Evolutionary conservation across 2,888 invertebrate species (phyloP).

Genomic region (Unio delphinus): DNA sequence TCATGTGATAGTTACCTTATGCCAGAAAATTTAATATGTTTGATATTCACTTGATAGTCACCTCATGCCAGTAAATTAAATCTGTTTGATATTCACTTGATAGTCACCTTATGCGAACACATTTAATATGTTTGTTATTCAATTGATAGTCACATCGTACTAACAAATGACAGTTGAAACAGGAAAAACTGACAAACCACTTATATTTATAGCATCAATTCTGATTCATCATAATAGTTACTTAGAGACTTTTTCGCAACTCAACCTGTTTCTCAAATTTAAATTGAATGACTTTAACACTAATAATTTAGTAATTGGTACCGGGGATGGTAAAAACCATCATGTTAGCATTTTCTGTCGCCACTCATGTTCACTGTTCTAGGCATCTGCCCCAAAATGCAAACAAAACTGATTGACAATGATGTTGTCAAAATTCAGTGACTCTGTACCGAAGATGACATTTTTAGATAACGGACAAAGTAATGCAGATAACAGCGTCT

Average conservation of each 20-base stretch:
- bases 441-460: not conserved
- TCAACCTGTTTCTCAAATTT: not conserved
- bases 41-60: too few species aligned
- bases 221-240: not conserved
- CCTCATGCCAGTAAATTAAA: too few species aligned
- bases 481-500: too few species aligned
- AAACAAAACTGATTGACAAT: not conserved
- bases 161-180: conserved; percentile 1
- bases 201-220: conserved; percentile 10
- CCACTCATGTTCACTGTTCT: not conserved
- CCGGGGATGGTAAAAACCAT: not conserved
- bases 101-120: too few species aligned
- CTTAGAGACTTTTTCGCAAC: too few species aligned
- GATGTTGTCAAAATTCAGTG: not conserved
- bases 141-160: too few species aligned
- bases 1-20: too few species aligned
- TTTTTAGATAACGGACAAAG: too few species aligned
- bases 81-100: too few species aligned
- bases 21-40: too few species aligned
- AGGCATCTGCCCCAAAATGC: not conserved
- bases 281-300: not conserved
- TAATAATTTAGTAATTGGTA: conserved; percentile 1
- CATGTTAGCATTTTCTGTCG: not conserved
- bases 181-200: conserved; percentile 2
- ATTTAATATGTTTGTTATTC: too few species aligned